phyloP scores from a whole-genome alignment of 2,888 invertebrate genomes.

The Rotaria sp. region DNA sequence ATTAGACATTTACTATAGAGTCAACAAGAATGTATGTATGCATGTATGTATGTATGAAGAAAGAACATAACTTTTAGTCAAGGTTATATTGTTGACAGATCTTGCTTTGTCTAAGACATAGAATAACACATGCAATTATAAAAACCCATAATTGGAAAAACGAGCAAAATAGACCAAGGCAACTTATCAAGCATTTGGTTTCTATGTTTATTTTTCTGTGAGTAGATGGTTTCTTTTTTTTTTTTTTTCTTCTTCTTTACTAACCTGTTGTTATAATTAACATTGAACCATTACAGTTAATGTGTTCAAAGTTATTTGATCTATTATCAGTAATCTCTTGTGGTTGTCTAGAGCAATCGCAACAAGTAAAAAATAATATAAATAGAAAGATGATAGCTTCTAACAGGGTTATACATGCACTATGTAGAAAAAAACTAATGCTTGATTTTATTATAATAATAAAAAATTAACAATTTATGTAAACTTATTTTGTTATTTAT shows the following conservation, averaged over 20 bases:
- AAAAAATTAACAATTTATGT: no score
- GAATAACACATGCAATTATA: conserved; percentile 11
- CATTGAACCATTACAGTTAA: no score
- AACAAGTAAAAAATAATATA: neutral
- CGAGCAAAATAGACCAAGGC: neutral
- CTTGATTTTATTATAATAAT: no score
- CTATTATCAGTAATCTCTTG: no score
- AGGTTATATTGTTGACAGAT: neutral
- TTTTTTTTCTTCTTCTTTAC: no score
- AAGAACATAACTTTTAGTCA: neutral
- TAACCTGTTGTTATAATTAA: no score
- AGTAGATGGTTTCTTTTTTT: neutral
- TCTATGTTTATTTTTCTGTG: neutral
- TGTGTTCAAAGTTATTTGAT: no score
- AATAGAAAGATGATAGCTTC: neutral
- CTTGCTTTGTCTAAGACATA: neutral
- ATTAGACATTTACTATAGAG: neutral
- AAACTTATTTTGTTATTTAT: no score
- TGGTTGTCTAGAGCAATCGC: no score
- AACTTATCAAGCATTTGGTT: neutral
- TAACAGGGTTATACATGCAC: neutral
- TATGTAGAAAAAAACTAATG: neutral
- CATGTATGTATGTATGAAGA: neutral
- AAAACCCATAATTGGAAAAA: neutral
- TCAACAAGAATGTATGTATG: neutral